Conservation (phyloP, 2,113 vertebrate species). For the Morphnarchus princeps region DNA sequence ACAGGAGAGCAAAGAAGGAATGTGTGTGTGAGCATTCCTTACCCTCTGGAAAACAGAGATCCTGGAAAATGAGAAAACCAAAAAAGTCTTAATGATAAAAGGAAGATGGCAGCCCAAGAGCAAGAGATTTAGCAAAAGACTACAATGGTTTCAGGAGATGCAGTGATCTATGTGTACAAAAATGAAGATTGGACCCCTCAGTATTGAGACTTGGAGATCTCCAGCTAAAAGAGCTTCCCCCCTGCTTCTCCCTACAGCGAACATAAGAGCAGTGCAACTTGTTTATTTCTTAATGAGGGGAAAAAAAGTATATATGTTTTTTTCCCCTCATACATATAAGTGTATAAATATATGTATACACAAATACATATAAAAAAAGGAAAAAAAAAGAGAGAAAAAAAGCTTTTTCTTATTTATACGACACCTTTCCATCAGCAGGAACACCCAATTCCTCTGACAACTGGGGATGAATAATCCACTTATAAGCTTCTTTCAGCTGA, state of each 20-base stretch:
- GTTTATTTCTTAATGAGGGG: not conserved
- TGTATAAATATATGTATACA: not conserved
- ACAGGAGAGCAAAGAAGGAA: not conserved
- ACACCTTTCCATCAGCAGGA: conserved; percentile 85
- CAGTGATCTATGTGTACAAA: not conserved
- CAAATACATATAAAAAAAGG: not conserved
- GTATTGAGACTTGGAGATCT: not conserved
- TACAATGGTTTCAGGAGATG: not conserved
- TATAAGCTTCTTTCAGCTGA: conserved; percentile 95
- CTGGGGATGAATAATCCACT: conserved; percentile 89
- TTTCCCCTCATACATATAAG: not conserved
- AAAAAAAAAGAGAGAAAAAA: not conserved
- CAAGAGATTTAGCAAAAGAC: not conserved
- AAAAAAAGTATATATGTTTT: not conserved
- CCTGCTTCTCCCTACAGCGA: not conserved
- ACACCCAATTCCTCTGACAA: conserved; percentile 85
- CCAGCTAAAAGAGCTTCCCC: not conserved
- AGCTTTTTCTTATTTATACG: not conserved
- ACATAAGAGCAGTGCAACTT: not conserved
- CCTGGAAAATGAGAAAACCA: not conserved
- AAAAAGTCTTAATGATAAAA: not conserved
- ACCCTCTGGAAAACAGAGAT: not conserved
- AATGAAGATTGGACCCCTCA: not conserved
- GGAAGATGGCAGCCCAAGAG: not conserved
- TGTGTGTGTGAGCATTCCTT: not conserved